Evolutionary conservation across 1,140 invertebrate species (phyloP).

Genomic region (Leptonema lineaticorne): DNA sequence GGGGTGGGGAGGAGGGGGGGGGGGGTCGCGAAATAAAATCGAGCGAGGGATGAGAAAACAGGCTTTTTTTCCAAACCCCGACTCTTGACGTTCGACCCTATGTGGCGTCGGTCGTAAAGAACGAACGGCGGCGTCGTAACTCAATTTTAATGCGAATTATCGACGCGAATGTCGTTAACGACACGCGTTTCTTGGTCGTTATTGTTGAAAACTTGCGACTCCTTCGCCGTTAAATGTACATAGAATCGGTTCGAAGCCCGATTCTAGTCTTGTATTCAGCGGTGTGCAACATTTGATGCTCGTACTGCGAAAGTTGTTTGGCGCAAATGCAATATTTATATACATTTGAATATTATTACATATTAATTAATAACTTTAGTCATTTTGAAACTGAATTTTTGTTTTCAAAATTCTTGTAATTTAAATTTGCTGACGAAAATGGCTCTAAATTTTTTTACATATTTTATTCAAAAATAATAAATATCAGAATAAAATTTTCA

Average conservation of each 20-base stretch:
- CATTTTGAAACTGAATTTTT: no score
- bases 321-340: neutral
- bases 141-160: conserved; percentile 41
- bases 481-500: no score
- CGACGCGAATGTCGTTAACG: conserved; percentile 15
- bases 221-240: neutral
- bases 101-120: conserved; percentile 36
- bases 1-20: neutral
- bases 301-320: neutral
- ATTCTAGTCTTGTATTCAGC: neutral
- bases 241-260: neutral
- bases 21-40: neutral
- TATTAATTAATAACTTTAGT: no score
- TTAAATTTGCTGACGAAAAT: no score
- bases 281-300: neutral
- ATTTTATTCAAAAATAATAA: no score
- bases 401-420: no score
- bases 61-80: neutral
- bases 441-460: no score
- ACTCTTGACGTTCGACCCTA: neutral
- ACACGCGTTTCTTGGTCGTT: conserved; percentile 1
- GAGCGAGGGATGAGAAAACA: neutral
- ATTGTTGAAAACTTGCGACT: conserved; percentile 3
- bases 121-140: conserved; percentile 34
- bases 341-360: no score